Percentiles rank a stretch among this genome's conserved stretches.
Conservation (phyloP, 2,113 vertebrate genomes). For the Nyctibius bracteatus region DNA sequence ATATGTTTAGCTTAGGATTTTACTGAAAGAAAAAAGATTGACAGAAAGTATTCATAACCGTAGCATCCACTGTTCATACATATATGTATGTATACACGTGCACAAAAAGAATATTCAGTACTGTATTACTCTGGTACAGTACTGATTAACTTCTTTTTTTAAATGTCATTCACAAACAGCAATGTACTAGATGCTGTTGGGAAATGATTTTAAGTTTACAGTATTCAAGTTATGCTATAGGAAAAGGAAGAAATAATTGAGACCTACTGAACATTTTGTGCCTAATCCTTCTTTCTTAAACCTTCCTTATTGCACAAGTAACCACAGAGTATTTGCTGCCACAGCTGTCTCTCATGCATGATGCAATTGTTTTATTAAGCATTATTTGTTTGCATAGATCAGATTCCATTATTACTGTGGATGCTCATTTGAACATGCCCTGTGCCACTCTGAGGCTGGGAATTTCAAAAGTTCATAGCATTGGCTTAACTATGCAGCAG, state of each 20-base stretch:
- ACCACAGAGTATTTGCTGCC: constrained; percentile 12
- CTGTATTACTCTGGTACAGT: background rate
- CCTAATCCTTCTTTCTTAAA: background rate
- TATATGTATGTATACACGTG: background rate
- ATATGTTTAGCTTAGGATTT: background rate
- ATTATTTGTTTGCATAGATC: constrained; percentile 36
- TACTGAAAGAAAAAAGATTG: background rate
- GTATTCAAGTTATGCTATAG: background rate
- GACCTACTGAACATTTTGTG: background rate
- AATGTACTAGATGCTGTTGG: background rate
- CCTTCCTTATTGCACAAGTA: background rate
- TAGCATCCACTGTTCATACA: background rate
- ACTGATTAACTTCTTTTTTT: background rate
- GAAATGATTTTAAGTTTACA: background rate
- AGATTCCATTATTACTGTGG: background rate
- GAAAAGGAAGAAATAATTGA: background rate
- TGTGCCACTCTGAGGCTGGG: background rate
- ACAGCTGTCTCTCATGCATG: constrained; percentile 21
- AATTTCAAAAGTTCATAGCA: background rate
- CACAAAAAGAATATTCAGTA: background rate
- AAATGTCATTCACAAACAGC: background rate
- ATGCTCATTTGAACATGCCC: background rate
- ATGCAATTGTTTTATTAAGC: constrained; percentile 39
- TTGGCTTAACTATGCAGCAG: background rate
- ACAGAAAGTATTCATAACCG: background rate